These are phyloP conservation scores for Rhagologus leucostigma DNA, from an alignment of 2,113 vertebrate species.

Conservation along the genomic window DNA sequence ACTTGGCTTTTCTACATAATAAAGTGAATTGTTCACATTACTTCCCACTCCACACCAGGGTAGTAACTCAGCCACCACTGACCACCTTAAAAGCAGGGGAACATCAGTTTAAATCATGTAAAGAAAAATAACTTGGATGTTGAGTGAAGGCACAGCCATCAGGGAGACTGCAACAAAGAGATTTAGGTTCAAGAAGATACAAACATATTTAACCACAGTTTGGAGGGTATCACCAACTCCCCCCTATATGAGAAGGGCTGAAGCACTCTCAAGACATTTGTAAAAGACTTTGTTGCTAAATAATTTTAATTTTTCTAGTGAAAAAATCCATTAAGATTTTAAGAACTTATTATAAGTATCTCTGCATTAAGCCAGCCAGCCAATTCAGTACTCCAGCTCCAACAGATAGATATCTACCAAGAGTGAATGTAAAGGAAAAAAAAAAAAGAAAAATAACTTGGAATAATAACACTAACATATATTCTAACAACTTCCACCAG, in stretches of 20 bases:
- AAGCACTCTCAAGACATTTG: neutral
- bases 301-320: neutral
- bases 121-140: no score
- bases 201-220: neutral
- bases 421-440: neutral
- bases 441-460: neutral
- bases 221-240: neutral
- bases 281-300: neutral
- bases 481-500: neutral
- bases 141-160: neutral
- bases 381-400: neutral
- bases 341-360: neutral
- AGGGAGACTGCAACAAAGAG: neutral
- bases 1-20: neutral
- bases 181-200: neutral
- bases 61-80: neutral
- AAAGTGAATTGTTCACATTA: neutral
- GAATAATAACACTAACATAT: neutral
- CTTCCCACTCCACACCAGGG: neutral
- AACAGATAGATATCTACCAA: neutral
- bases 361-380: neutral
- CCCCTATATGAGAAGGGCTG: neutral
- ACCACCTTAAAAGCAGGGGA: neutral
- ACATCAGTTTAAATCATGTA: neutral
- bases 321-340: neutral